Conservation (phyloP, 2,113 vertebrate species). For the Anarrhichthys ocellatus region DNA sequence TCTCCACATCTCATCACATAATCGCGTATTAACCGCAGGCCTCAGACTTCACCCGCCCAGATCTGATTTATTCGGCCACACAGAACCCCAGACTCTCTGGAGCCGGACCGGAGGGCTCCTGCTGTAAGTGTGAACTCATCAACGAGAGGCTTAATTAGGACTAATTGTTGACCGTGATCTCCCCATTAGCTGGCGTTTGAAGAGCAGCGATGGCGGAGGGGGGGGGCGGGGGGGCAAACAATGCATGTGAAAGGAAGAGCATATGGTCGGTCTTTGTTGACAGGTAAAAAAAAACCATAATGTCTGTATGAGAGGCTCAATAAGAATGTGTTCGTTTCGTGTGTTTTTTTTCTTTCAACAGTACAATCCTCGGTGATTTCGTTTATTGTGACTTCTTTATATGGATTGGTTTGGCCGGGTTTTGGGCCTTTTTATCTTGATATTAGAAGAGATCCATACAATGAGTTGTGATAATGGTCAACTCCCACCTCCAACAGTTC, state of each 20-base stretch:
- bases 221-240: constrained; percentile 61
- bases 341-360: not conserved
- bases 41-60: too few species aligned
- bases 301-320: not conserved
- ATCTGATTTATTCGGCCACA: constrained; percentile 29
- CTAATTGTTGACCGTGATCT: constrained; percentile 87
- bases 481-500: constrained; percentile 24
- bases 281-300: not conserved
- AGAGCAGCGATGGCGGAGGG: constrained; percentile 71
- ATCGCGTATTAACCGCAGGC: not conserved
- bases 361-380: constrained; percentile 13
- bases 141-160: constrained; percentile 82
- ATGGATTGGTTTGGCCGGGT: not conserved
- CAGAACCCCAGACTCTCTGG: constrained; percentile 86
- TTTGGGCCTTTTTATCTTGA: not conserved
- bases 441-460: constrained; percentile 37
- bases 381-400: constrained; percentile 12
- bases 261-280: constrained; percentile 22
- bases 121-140: constrained; percentile 84
- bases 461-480: constrained; percentile 23
- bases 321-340: not conserved
- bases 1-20: constrained; percentile 51
- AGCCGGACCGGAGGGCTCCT: constrained; percentile 82
- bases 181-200: constrained; percentile 88
- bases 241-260: constrained; percentile 60